phyloP scores from a whole-genome alignment of 1,140 invertebrate species.

The Stegodyphus mimosarum region DNA sequence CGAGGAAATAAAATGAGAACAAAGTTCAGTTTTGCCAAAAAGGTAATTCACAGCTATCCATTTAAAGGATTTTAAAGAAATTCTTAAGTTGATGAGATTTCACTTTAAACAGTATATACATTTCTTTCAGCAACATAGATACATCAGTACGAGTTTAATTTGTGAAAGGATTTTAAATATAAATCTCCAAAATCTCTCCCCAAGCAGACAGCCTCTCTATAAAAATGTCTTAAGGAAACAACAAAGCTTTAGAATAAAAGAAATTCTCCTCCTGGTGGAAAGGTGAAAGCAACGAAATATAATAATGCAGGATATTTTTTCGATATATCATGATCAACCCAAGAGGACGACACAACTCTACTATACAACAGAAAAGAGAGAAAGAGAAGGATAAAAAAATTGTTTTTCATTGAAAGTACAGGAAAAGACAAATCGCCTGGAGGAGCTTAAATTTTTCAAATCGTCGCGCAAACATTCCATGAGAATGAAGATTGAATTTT shows the following conservation, averaged over 20 bases:
- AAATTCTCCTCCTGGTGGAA: background rate
- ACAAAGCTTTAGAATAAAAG: background rate
- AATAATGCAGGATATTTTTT: constrained; percentile 17
- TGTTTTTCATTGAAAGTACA: constrained; percentile 33
- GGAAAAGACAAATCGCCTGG: constrained; percentile 19
- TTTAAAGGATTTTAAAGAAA: no score
- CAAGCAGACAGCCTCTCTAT: no score
- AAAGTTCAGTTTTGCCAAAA: no score
- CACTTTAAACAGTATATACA: no score
- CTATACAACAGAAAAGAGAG: background rate
- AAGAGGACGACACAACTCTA: background rate
- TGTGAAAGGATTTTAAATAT: no score
- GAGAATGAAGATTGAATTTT: background rate
- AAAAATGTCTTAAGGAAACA: no score
- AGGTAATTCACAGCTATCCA: no score
- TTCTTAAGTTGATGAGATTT: no score
- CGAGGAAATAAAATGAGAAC: no score
- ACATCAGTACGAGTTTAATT: no score
- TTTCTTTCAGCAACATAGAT: no score
- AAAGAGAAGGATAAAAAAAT: background rate
- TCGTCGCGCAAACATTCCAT: constrained; percentile 8
- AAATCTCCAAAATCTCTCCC: no score
- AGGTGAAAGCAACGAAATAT: constrained; percentile 34
- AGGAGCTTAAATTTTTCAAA: constrained; percentile 26
- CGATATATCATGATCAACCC: constrained; percentile 35